These are phyloP conservation scores for Trichosurus vulpecula DNA, from an alignment of 2,797 vertebrate species.

Conservation along the genomic window DNA sequence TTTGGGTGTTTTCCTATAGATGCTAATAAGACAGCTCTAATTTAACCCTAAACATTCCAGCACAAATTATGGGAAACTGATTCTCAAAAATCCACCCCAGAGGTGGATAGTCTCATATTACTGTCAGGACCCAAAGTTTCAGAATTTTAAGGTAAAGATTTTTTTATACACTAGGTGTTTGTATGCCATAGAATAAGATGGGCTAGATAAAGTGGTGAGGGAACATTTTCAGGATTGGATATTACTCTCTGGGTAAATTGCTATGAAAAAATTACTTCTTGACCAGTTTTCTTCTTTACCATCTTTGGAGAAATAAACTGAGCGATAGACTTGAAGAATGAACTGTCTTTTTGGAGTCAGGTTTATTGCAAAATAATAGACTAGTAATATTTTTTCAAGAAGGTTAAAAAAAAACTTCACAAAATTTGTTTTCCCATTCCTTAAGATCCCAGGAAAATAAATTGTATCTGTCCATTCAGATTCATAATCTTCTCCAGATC, in stretches of 20 bases:
- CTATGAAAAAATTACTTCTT: neutral
- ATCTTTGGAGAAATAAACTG: neutral
- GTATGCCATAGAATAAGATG: neutral
- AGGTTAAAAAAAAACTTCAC: neutral
- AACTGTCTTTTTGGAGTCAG: slow-evolving; percentile 9
- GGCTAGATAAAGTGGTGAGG: neutral
- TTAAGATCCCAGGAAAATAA: neutral
- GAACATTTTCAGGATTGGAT: neutral
- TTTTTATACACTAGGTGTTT: neutral
- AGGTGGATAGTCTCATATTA: neutral
- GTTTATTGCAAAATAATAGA: slow-evolving; percentile 16
- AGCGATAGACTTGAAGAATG: neutral
- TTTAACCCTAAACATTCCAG: neutral
- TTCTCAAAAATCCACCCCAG: neutral
- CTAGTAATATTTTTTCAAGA: slow-evolving; percentile 23
- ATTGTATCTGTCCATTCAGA: neutral
- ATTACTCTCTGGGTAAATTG: neutral
- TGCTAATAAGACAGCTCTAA: neutral
- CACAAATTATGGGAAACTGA: neutral
- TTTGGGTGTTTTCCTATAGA: neutral
- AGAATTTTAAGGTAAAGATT: neutral
- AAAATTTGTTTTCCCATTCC: neutral
- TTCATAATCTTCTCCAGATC: neutral
- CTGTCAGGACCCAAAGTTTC: neutral
- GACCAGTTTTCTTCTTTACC: neutral